Evolutionary conservation across 2,113 vertebrate genomes (phyloP), one percentile per base, ranked within the genome.

Genomic region (Ceyx cyanopectus): DNA sequence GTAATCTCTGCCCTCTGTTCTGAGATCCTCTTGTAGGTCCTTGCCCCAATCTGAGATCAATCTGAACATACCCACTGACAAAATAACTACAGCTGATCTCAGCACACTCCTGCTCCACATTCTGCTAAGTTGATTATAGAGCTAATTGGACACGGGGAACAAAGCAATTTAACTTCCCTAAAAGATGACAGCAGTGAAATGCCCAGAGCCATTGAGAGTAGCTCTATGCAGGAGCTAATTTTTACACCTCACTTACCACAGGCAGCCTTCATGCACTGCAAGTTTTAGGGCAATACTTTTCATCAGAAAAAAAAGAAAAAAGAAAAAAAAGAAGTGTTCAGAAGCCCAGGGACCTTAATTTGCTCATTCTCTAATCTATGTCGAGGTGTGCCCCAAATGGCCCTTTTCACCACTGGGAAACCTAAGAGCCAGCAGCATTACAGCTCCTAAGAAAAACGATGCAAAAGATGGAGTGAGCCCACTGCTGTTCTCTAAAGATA

Each of bases 121-220:
- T 87, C 84, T 87, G 58, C 78, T 92, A 85, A 93, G 82, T 96
- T 96, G 90, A 94, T 95, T 96, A 90, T 66, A 85, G 40, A 75
- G 60, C 43, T 94, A 92, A 94, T 86, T 94, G 81, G 76, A 91
- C 66, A 92, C 41, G 65, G 41, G 60, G 76, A 96, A 93, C 68
- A 88, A 91, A 88, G 80, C 76, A 93, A 92, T 93, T 95, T 95
- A 85, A 94, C 91, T 94, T 95, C 77, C 82, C 65, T 76, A 77
- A 73, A 88, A 96, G 79, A 92, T 91, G 94, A 94, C 88, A 94
- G 90, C 54, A 43, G 51, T 84, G 68, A 89, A 87, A 85, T 90
- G 91, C 81, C 63, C 75, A 76, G 54, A 87, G 72, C 86, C 68
- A 83, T 32, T 87, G 87, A 92, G 63, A 86, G 73, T 22, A 95